phyloP scores from a whole-genome alignment of 2,888 invertebrate genomes.

The Cephus spinipes region DNA sequence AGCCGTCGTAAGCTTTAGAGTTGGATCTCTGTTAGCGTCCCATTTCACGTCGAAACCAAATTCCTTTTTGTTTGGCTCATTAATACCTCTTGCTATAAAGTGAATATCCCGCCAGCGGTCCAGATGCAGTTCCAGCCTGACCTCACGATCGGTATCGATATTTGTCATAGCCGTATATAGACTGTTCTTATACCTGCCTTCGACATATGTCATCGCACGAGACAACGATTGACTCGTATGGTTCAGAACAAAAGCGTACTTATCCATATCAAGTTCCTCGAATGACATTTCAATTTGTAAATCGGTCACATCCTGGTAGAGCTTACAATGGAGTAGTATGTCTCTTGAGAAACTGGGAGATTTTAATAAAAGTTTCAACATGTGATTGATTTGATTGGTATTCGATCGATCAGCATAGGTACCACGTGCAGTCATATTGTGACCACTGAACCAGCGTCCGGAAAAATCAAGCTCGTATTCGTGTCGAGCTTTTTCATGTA shows the following conservation, averaged over 20 bases:
- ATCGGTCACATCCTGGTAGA: conserved; percentile 77
- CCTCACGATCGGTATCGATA: conserved; percentile 74
- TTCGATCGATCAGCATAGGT: conserved; percentile 82
- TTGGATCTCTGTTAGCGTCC: conserved; percentile 88
- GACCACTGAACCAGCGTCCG: conserved; percentile 86
- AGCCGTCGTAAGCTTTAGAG: conserved; percentile 75
- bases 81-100: conserved; percentile 74
- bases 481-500: conserved; percentile 76
- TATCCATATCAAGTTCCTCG: conserved; percentile 73
- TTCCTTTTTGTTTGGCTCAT: conserved; percentile 73
- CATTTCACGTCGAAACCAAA: conserved; percentile 81
- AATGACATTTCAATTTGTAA: conserved; percentile 78
- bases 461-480: conserved; percentile 79
- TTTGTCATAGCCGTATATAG: conserved; percentile 77
- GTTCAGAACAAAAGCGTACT: conserved; percentile 76
- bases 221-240: conserved; percentile 73
- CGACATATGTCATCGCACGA: conserved; percentile 75
- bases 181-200: conserved; percentile 75
- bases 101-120: conserved; percentile 84
- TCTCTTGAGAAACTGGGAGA: conserved; percentile 79
- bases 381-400: conserved; percentile 73
- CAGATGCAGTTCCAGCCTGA: conserved; percentile 80
- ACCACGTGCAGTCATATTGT: conserved; percentile 77
- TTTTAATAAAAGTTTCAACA: conserved; percentile 77
- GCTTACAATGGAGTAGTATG: conserved; percentile 74